A percentile compares a stretch with the other conserved stretches of the same genome.
Conservation (phyloP, 2,797 vertebrate genomes). For the Sternarchorhynchus goeldii region DNA sequence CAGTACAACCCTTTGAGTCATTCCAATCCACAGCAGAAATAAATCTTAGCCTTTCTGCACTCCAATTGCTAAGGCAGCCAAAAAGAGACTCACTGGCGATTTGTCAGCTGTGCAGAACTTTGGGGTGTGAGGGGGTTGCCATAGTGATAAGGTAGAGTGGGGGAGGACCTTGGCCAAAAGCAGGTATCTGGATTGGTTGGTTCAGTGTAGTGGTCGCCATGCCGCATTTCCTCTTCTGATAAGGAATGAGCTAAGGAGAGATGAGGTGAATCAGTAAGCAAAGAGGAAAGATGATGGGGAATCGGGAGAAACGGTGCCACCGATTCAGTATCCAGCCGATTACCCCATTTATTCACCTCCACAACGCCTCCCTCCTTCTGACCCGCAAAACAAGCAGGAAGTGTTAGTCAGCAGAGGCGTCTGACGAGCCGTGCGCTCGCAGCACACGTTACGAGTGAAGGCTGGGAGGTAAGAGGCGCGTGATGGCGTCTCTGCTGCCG, state of each 20-base stretch:
- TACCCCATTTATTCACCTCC: neutral
- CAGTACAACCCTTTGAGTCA: constrained; percentile 28
- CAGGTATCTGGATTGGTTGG: constrained; percentile 10
- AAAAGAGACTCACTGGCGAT: constrained; percentile 69
- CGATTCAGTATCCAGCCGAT: neutral
- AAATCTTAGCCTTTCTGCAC: constrained; percentile 54
- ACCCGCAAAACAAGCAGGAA: neutral
- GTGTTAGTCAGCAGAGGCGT: neutral
- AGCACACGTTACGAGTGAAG: neutral
- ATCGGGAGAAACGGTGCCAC: neutral
- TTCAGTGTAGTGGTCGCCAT: constrained; percentile 11
- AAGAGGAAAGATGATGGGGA: neutral
- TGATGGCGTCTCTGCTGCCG: neutral
- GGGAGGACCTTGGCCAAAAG: constrained; percentile 56
- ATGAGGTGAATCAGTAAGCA: neutral
- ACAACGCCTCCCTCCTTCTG: neutral
- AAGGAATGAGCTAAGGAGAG: constrained; percentile 57
- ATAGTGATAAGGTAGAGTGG: constrained; percentile 14
- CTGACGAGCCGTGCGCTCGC: too few relatives aligned
- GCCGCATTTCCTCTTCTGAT: constrained; percentile 61
- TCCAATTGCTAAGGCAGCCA: constrained; percentile 51
- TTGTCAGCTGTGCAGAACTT: constrained; percentile 59
- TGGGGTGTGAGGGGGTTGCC: constrained; percentile 54
- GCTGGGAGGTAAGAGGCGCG: neutral
- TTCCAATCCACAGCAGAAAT: constrained; percentile 36